Conservation (phyloP, 2,797 vertebrate genomes). For the Denticeps clupeoides region DNA sequence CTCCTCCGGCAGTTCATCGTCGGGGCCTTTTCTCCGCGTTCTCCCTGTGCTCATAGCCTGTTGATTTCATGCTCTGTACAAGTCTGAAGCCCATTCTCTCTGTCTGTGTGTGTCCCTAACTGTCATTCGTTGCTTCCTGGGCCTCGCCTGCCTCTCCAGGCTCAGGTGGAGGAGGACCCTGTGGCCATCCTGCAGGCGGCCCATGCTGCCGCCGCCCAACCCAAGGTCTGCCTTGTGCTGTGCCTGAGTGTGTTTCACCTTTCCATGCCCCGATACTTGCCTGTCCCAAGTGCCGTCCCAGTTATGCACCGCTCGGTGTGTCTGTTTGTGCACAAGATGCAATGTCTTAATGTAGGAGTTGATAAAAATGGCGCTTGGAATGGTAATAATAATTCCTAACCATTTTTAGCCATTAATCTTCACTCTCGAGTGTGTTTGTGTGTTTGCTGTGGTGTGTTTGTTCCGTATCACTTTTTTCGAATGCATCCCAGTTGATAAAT, state of each 20-base stretch:
- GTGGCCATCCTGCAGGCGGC: conserved; percentile 56
- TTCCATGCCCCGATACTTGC: too few species aligned
- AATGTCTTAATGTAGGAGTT: too few species aligned
- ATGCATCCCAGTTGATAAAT: too few species aligned
- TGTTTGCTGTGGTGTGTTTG: conserved; percentile 21
- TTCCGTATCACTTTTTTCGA: too few species aligned
- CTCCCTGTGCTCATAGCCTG: neutral
- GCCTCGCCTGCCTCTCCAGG: conserved; percentile 52
- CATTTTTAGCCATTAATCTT: too few species aligned
- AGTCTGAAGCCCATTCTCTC: neutral
- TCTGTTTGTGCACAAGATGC: too few species aligned
- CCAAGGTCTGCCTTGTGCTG: conserved; percentile 60
- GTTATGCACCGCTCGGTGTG: neutral
- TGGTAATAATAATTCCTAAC: too few species aligned
- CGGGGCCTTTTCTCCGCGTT: neutral
- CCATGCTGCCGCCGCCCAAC: conserved; percentile 50
- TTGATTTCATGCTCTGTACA: neutral
- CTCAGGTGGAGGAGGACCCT: conserved; percentile 62
- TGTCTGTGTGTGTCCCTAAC: conserved; percentile 38
- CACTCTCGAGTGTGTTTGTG: conserved; percentile 13
- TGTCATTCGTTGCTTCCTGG: conserved; percentile 45
- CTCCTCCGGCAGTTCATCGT: neutral
- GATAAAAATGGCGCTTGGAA: too few species aligned
- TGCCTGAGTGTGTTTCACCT: conserved; percentile 33
- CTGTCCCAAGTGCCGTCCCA: neutral